Evolutionary conservation across 2,797 vertebrate genomes (phyloP).

Genomic region (Clarias pachynema): DNA sequence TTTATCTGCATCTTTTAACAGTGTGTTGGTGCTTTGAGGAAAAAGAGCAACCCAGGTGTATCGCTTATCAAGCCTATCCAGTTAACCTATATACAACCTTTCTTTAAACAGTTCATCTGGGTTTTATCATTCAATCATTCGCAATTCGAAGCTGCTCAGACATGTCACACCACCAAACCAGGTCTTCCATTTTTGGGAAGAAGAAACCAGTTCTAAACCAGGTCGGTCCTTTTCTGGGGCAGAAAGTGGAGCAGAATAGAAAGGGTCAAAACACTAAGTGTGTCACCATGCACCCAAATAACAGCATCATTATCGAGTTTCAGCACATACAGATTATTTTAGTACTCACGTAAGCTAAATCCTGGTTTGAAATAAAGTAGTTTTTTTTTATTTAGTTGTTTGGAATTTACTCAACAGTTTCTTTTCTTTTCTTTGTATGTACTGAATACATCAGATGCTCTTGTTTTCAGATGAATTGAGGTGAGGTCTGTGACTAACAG

Average conservation of each 20-base stretch:
- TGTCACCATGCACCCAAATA: neutral
- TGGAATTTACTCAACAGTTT: neutral
- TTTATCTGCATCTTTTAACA: constrained; percentile 24
- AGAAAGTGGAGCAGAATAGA: neutral
- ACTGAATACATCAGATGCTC: neutral
- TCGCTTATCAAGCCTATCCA: constrained; percentile 16
- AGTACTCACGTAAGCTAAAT: neutral
- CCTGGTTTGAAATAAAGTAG: neutral
- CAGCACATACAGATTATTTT: neutral
- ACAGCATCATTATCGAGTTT: neutral
- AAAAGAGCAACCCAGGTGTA: constrained; percentile 30
- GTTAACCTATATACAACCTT: constrained; percentile 19
- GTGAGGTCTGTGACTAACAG: neutral
- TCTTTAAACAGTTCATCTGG: neutral
- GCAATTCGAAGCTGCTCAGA: neutral
- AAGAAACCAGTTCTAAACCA: constrained; percentile 17
- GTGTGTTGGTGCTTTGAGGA: neutral
- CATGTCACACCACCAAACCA: neutral
- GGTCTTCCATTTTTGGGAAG: constrained; percentile 2
- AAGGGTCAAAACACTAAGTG: neutral
- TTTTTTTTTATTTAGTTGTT: neutral
- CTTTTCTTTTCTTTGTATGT: neutral
- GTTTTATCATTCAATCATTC: constrained; percentile 10
- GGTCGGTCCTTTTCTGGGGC: constrained; percentile 23
- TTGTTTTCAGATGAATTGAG: neutral